These are phyloP conservation scores for Percina caprodes DNA, from an alignment of 2,113 vertebrate genomes.

Conservation along the genomic window DNA sequence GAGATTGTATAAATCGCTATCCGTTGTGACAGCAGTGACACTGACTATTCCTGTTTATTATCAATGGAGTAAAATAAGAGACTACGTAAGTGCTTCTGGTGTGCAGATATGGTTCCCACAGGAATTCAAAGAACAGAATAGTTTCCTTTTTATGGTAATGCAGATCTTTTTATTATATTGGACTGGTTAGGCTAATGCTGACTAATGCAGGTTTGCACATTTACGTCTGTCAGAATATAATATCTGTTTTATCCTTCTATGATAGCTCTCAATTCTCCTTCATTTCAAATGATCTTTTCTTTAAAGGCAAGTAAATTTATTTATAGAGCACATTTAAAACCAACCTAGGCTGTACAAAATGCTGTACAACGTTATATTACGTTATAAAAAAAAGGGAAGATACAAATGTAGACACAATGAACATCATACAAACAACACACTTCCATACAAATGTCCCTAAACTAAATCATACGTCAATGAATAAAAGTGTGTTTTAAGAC, in stretches of 20 bases:
- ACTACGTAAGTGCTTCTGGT: background rate
- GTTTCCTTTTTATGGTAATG: background rate
- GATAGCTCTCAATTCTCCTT: background rate
- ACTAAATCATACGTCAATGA: too few species aligned
- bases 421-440: too few species aligned
- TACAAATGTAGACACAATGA: too few species aligned
- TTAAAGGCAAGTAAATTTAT: background rate
- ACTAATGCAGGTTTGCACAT: background rate
- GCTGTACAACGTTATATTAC: too few species aligned
- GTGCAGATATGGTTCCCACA: background rate
- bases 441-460: too few species aligned
- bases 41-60: slow-evolving; percentile 43
- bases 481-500: too few species aligned
- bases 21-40: slow-evolving; percentile 42
- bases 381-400: too few species aligned
- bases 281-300: background rate
- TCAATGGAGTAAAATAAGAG: background rate
- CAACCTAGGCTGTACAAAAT: too few species aligned
- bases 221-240: background rate
- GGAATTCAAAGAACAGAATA: background rate
- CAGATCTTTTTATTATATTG: background rate
- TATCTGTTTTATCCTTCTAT: background rate
- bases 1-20: slow-evolving; percentile 25
- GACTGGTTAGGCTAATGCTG: background rate
- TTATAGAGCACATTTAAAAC: too few species aligned